A percentile compares a stretch with the other conserved stretches of the same genome.
Evolutionary conservation across 1,140 invertebrate genomes (phyloP).

Genomic region (Patella vulgata): DNA sequence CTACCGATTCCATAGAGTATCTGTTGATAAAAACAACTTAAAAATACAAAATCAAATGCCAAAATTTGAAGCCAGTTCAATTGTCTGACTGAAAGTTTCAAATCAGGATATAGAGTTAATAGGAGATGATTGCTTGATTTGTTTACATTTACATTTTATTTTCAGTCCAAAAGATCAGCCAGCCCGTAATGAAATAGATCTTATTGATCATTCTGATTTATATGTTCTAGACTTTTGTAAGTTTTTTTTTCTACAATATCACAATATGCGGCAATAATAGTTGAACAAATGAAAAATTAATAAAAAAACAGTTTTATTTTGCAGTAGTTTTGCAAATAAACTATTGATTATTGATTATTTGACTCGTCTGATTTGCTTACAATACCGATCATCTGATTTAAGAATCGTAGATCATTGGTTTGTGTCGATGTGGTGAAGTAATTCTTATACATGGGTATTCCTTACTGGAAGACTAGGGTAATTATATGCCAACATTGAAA

Average conservation of each 20-base stretch:
- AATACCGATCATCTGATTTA: background rate
- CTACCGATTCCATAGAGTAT: too few relatives aligned
- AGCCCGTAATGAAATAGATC: conserved; percentile 42
- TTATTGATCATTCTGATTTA: conserved; percentile 82
- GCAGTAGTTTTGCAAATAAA: background rate
- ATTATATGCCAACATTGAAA: too few relatives aligned
- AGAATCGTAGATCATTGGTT: background rate
- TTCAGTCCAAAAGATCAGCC: background rate
- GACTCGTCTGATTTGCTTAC: background rate
- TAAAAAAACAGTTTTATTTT: background rate
- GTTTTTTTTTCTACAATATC: conserved; percentile 18
- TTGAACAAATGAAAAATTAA: background rate
- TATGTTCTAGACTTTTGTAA: conserved; percentile 79
- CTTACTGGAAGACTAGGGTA: too few relatives aligned
- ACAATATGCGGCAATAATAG: background rate
- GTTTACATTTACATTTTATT: too few relatives aligned
- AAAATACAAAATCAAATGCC: too few relatives aligned
- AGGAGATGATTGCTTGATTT: too few relatives aligned
- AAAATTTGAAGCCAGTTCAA: too few relatives aligned
- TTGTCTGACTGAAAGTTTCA: too few relatives aligned
- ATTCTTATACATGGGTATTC: too few relatives aligned
- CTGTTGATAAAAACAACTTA: too few relatives aligned
- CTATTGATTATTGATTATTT: background rate
- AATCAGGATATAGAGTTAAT: too few relatives aligned
- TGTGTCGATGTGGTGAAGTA: background rate